A percentile compares a stretch with the other conserved stretches of the same genome.
phyloP scores from a whole-genome alignment of 2,888 invertebrate species.

The Morpho deidamia region DNA sequence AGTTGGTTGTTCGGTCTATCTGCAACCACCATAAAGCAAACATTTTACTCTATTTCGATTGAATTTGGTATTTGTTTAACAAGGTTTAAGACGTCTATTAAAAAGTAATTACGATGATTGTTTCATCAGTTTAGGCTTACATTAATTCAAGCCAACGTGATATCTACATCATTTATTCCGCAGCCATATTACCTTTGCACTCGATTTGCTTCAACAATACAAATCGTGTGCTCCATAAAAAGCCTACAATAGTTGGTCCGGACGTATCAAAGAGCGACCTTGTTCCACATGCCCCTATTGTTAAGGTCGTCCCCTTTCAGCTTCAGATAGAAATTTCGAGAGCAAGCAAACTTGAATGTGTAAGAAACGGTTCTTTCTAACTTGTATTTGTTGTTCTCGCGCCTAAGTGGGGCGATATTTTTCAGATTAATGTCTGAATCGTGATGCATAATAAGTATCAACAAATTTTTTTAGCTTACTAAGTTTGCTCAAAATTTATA shows the following conservation, averaged over 20 bases:
- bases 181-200: not conserved
- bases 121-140: not conserved
- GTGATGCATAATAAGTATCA: too few species aligned
- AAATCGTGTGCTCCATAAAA: not conserved
- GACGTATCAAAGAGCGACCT: constrained; percentile 13
- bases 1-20: not conserved
- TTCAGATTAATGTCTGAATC: too few species aligned
- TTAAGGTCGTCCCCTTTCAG: constrained; percentile 10
- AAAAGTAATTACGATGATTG: not conserved
- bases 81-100: not conserved
- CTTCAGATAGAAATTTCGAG: constrained; percentile 11
- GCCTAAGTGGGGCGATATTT: not conserved
- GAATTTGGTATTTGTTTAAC: not conserved
- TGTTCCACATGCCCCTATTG: constrained; percentile 16
- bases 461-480: too few species aligned
- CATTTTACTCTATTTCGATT: not conserved
- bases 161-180: too few species aligned
- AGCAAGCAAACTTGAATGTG: constrained; percentile 7
- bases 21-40: not conserved
- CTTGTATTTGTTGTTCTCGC: not conserved
- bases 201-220: constrained; percentile 7
- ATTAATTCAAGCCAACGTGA: too few species aligned
- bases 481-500: too few species aligned
- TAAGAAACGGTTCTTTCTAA: constrained; percentile 7
- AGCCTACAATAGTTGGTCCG: constrained; percentile 2